Conservation (phyloP, 1,140 invertebrate species). For the Hypsibius dujardini region DNA sequence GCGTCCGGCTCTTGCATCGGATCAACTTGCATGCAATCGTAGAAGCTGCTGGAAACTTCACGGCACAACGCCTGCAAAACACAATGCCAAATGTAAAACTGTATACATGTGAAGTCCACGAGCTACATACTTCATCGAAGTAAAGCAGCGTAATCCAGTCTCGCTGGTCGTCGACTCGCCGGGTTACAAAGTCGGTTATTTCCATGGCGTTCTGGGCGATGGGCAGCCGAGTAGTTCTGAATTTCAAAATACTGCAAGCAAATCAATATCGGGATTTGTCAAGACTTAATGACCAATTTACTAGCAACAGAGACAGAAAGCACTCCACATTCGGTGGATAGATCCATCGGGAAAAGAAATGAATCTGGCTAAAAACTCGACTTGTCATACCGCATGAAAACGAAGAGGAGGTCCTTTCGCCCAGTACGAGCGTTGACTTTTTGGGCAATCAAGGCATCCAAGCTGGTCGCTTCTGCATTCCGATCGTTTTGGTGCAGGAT, state of each 20-base stretch:
- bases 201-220: constrained; percentile 9
- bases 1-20: not conserved
- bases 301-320: not conserved
- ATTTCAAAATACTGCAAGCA: not conserved
- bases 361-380: not conserved
- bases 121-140: not conserved
- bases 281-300: no score
- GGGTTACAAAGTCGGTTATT: not conserved
- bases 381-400: constrained; percentile 3
- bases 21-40: not conserved
- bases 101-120: not conserved
- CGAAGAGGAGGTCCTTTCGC: not conserved
- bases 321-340: not conserved
- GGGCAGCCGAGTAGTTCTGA: not conserved
- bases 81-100: not conserved
- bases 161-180: not conserved
- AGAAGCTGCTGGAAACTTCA: not conserved
- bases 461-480: not conserved
- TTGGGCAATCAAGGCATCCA: not conserved
- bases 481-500: not conserved
- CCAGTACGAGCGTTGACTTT: not conserved
- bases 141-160: not conserved
- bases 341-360: not conserved
- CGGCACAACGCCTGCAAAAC: not conserved
- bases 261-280: not conserved